Percentiles rank a stretch among this genome's conserved stretches.
Conservation (phyloP, 2,797 vertebrate species). For the Percopsis omiscomaycus region DNA sequence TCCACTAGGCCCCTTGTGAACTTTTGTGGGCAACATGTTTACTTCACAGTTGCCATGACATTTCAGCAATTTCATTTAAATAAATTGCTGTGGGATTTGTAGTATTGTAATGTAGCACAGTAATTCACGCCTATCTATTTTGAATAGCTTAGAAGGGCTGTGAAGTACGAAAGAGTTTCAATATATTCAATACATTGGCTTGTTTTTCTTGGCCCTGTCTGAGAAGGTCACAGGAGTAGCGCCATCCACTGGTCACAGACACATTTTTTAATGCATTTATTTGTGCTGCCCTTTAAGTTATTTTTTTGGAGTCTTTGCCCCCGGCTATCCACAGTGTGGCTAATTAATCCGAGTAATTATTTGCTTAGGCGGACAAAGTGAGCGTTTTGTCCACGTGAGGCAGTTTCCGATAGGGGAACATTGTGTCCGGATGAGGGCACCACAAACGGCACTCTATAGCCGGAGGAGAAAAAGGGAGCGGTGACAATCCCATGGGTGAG, state of each 20-base stretch:
- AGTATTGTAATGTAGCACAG: neutral
- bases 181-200: conserved; percentile 40
- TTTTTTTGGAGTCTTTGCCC: conserved; percentile 70
- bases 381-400: conserved; percentile 73
- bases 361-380: conserved; percentile 82
- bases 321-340: conserved; percentile 75
- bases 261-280: neutral
- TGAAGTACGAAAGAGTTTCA: neutral
- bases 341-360: conserved; percentile 83
- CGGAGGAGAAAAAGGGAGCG: conserved; percentile 26
- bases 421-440: conserved; percentile 67
- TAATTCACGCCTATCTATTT: neutral
- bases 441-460: conserved; percentile 47
- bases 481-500: conserved; percentile 48
- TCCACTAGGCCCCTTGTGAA: neutral
- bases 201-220: conserved; percentile 42
- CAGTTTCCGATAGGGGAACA: conserved; percentile 76
- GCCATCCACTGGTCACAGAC: conserved; percentile 57
- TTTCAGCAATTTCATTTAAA: neutral
- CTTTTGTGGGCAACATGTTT: neutral
- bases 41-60: neutral
- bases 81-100: neutral
- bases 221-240: conserved; percentile 62
- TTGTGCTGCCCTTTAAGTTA: conserved; percentile 67
- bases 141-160: neutral